These are phyloP conservation scores for Dipodomys ordii DNA, from an alignment of 2,113 vertebrate species.

Conservation along the genomic window DNA sequence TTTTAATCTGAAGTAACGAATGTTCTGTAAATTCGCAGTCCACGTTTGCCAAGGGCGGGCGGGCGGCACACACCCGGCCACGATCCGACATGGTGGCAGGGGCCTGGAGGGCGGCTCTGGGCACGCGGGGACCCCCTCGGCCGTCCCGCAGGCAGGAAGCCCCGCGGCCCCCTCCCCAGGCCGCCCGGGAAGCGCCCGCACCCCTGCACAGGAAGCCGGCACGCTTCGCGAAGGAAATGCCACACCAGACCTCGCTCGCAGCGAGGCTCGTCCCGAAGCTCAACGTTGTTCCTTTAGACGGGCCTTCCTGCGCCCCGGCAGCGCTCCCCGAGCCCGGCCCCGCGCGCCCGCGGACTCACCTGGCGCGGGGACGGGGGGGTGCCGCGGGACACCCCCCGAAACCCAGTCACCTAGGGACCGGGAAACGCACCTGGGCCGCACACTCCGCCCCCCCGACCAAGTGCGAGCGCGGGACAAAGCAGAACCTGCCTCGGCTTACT, in stretches of 20 bases:
- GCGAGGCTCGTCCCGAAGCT: slow-evolving; percentile 74
- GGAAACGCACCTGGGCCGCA: slow-evolving; percentile 61
- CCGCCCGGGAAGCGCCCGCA: slow-evolving; percentile 51
- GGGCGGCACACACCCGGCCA: not conserved
- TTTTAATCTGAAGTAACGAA: not conserved
- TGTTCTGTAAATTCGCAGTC: slow-evolving; percentile 29
- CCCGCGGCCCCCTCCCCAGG: not conserved
- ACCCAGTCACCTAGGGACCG: not conserved
- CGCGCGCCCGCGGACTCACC: slow-evolving; percentile 33
- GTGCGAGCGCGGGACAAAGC: slow-evolving; percentile 25
- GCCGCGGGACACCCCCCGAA: not conserved
- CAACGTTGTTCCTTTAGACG: not conserved
- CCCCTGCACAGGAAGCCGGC: slow-evolving; percentile 84
- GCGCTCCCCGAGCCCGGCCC: not conserved
- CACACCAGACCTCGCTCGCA: slow-evolving; percentile 85
- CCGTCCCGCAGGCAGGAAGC: slow-evolving; percentile 31
- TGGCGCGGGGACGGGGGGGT: not conserved
- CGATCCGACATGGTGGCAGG: not conserved
- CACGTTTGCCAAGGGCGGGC: not conserved
- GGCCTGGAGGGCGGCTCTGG: not conserved
- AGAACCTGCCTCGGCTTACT: slow-evolving; percentile 50
- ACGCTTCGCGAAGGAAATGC: slow-evolving; percentile 85
- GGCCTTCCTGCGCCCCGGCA: slow-evolving; percentile 56
- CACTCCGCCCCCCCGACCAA: not conserved
- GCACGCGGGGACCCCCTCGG: slow-evolving; percentile 12